A percentile compares a stretch with the other conserved stretches of the same genome.
Evolutionary conservation across 2,113 vertebrate species (phyloP).

Genomic region (Tapirus terrestris): DNA sequence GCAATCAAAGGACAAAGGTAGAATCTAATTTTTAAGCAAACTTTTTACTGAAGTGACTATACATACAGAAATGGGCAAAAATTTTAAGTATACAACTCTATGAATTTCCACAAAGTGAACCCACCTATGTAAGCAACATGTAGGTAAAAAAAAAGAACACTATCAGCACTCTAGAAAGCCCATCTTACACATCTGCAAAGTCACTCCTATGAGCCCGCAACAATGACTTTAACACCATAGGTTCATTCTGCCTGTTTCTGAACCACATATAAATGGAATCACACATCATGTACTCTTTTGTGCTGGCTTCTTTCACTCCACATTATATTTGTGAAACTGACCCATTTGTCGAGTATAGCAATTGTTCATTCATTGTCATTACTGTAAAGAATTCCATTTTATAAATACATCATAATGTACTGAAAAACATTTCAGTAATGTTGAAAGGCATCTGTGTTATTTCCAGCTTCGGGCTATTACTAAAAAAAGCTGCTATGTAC

Average conservation of each 20-base stretch:
- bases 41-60: not conserved
- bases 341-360: not conserved
- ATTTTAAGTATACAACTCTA: not conserved
- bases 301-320: not conserved
- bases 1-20: not conserved
- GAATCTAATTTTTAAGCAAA: constrained; percentile 13
- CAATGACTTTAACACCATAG: not conserved
- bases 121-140: not conserved
- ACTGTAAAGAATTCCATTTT: not conserved
- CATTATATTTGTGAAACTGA: not conserved
- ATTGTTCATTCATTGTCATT: not conserved
- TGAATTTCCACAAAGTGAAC: constrained; percentile 1
- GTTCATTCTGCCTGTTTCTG: not conserved
- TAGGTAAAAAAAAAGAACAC: not conserved
- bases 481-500: not conserved
- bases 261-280: not conserved
- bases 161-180: not conserved
- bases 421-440: not conserved
- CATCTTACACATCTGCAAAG: not conserved
- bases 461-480: not conserved
- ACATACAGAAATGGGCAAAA: not conserved
- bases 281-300: not conserved
- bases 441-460: not conserved
- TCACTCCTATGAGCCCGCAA: not conserved
- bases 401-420: not conserved